Base-by-base conservation (phyloP, 1,140 invertebrate species). In the Pachypeltis micranthus region DNA sequence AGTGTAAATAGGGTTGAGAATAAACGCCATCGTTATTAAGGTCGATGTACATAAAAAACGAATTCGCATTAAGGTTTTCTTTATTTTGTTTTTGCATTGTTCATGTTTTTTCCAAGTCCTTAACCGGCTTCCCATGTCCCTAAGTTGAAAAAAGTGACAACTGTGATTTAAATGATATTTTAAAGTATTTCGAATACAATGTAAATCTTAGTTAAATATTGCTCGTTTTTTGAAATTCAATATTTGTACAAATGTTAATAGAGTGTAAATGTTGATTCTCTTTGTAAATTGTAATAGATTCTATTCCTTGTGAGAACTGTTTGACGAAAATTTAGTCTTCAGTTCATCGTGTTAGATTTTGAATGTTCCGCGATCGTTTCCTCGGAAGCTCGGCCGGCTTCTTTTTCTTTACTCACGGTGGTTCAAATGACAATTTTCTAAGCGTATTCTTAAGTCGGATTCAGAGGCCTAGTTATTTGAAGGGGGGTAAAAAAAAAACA, bases 141-240 rank as follows among this genome's bases (percentile, higher is more conserved):
- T 44, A 64, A 67, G 51, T 63, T 61, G 62, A 61, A 59, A 63
- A 61, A 64, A 51, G 56, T 65, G 58, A 64, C 34, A 67, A 65
- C 67, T 67, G 67, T 67, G 67, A 67, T 67, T 67, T 64, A 65
- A 67, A 63, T 67, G 63, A 65, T 67, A 67, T 51, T 65, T 24
- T 51, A 64, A 62, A 51, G 60, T 51, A 47, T 63, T 63, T 51
- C 47, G 47, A 51, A 51, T 44, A 39, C 62, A 65, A 65, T 67
- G 61, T 67, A 63, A 66, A 65, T 51, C 59, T 61, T 58, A 64
- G 57, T 64, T 65, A 64, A 65, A 57, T 63, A 61, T 44, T n/a
- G n/a, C n/a, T n/a, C n/a, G n/a, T n/a, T n/a, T n/a, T n/a, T n/a
- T n/a, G n/a, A n/a, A n/a, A n/a, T n/a, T n/a, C n/a, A n/a, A n/a